Percentiles rank a stretch among this genome's conserved stretches.
These are phyloP conservation scores for Aleiodes sp. DNA, from an alignment of 1,140 invertebrate genomes.

Conservation along the genomic window DNA sequence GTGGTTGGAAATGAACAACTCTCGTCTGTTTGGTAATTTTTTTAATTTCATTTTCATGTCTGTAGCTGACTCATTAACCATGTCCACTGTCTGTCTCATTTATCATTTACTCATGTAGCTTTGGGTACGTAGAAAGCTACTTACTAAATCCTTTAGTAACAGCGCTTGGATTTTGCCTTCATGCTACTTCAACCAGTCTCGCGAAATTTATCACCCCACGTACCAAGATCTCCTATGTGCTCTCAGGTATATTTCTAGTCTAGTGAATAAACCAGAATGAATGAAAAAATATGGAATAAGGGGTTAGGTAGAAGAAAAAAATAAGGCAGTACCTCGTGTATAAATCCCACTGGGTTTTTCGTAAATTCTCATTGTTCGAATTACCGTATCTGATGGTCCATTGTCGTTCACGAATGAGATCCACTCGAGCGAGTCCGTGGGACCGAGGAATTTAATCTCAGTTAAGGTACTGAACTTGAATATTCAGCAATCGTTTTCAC, in stretches of 20 bases:
- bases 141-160: neutral
- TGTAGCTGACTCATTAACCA: conserved; percentile 47
- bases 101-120: conserved; percentile 37
- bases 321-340: neutral
- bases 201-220: neutral
- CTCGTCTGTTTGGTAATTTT: neutral
- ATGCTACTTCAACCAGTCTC: neutral
- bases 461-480: conserved; percentile 18
- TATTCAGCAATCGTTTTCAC: conserved; percentile 28
- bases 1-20: neutral
- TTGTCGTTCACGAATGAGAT: conserved; percentile 1
- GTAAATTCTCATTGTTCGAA: conserved; percentile 14
- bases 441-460: neutral
- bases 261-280: neutral
- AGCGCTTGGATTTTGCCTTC: neutral
- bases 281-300: neutral
- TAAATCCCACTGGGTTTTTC: neutral
- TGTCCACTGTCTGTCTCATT: conserved; percentile 38
- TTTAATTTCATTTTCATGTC: neutral
- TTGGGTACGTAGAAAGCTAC: neutral
- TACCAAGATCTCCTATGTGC: too few species aligned
- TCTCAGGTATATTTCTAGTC: neutral
- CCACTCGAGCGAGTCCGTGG: conserved; percentile 10
- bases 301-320: neutral
- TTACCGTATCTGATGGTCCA: conserved; percentile 22